A percentile compares a stretch with the other conserved stretches of the same genome.
Conservation (phyloP, 2,888 invertebrate species). For the Cosmopolites sordidus region DNA sequence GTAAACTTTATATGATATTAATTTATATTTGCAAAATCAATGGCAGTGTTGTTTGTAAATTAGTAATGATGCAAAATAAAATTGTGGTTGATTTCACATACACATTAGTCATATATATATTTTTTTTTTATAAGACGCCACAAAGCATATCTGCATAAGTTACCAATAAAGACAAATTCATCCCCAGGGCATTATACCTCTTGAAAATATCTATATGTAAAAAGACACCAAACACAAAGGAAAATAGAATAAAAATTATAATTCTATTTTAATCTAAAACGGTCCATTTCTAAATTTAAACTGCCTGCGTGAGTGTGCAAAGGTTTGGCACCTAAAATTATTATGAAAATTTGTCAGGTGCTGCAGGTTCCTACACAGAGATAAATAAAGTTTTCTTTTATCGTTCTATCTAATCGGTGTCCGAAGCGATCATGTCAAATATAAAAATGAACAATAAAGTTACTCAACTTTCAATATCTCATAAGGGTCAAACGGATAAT, state of each 20-base stretch:
- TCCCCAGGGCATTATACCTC: constrained; percentile 27
- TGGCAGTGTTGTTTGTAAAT: background rate
- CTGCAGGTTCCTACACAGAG: constrained; percentile 13
- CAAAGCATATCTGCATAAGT: constrained; percentile 2
- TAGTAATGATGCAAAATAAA: too few species aligned
- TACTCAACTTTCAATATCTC: background rate
- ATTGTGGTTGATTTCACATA: too few species aligned
- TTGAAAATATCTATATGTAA: constrained; percentile 8
- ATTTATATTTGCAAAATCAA: too few species aligned
- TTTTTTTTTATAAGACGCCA: too few species aligned
- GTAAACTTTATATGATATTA: too few species aligned
- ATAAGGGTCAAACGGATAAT: too few species aligned
- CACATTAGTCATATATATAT: too few species aligned
- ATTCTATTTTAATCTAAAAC: constrained; percentile 14
- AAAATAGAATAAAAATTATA: constrained; percentile 11
- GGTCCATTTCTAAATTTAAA: constrained; percentile 23
- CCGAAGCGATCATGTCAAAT: too few species aligned
- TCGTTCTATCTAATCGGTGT: too few species aligned
- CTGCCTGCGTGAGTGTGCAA: constrained; percentile 18
- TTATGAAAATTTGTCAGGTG: constrained; percentile 6
- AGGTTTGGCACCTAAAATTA: constrained; percentile 21
- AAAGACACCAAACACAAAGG: constrained; percentile 12
- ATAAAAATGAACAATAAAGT: too few species aligned
- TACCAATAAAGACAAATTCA: constrained; percentile 31
- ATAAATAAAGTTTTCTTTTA: constrained; percentile 6